phyloP scores from a whole-genome alignment of 2,113 vertebrate species.

The Pimephales promelas region DNA sequence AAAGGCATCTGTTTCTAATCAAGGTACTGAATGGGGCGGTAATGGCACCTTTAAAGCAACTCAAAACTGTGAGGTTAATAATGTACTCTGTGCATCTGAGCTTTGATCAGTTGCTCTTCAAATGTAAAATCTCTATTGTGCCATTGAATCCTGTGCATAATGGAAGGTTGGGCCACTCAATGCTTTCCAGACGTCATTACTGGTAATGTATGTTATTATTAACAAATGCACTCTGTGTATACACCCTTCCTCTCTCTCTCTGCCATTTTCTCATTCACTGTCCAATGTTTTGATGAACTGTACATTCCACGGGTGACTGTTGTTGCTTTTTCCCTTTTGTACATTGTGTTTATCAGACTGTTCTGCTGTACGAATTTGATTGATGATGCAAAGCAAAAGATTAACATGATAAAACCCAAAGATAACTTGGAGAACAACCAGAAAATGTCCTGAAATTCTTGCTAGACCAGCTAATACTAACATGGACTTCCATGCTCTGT shows the following conservation, averaged over 20 bases:
- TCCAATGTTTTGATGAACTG: conserved; percentile 22
- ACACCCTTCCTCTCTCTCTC: conserved; percentile 47
- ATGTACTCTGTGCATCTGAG: neutral
- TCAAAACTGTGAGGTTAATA: conserved; percentile 14
- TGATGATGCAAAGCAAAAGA: conserved; percentile 12
- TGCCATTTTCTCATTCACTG: neutral
- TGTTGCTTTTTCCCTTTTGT: conserved; percentile 8
- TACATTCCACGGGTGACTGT: neutral
- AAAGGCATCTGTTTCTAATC: conserved; percentile 35
- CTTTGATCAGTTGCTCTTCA: conserved; percentile 22
- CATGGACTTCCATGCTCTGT: neutral
- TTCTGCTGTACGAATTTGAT: conserved; percentile 41
- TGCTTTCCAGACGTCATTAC: neutral
- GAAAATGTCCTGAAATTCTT: neutral
- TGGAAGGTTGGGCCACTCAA: conserved; percentile 15
- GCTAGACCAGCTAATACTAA: conserved; percentile 1
- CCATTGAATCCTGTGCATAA: conserved; percentile 27
- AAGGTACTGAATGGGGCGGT: conserved; percentile 16
- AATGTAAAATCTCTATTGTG: conserved; percentile 34
- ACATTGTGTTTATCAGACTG: conserved; percentile 47
- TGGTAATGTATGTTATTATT: conserved; percentile 24
- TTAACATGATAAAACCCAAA: conserved; percentile 4
- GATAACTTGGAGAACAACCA: neutral
- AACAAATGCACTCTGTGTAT: conserved; percentile 42
- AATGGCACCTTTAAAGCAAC: conserved; percentile 28